Base-by-base conservation (phyloP, 1,140 invertebrate genomes). In the Harlomillsia oculata region DNA sequence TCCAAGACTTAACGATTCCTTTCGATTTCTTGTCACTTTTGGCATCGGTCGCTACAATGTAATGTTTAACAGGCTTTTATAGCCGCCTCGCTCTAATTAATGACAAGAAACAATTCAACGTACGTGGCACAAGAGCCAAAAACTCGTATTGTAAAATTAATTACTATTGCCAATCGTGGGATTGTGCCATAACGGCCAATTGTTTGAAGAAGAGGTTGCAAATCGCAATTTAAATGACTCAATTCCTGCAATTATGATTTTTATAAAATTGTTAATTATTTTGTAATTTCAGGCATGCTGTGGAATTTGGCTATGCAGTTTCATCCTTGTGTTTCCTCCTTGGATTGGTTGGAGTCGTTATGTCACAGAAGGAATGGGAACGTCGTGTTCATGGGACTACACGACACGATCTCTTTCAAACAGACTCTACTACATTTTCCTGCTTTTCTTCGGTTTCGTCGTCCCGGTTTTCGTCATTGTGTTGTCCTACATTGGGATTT, bases 321-420 rank as follows among this genome's bases (percentile, higher is more conserved):
- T 72, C 1, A 53, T 66, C 13, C 68, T 77, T 50, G 67, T 72
- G 0, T 18, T 75, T 2, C 76, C 77, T 5, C 78, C 78, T 0
- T 68, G 78, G 13, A 74, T 78, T 49, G 77, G 77, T 9, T 78
- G 75, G 71, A 72, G 76, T 3, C 58, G 69, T 2, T 80, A 78
- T 66, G 69, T 76, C 0, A 67, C 71, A 1, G 77, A 78, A 67
- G 73, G 74, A 6, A 70, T 78, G 11, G 70, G 73, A 28, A 78
- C 76, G 2, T 76, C 75, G 0, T 80, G 77, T 52, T 77, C 77
- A 0, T 77, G 77, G 68, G 77, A 80, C 66, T 80, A 78, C 66
- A 67, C 74, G 23, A 75, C 73, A 4, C 67, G 68, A 30, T 71
- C 69, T 5, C 23, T 63, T 1, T 61, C 65, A 30, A 75, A 76